Percentiles rank a stretch among this genome's conserved stretches.
These are phyloP conservation scores for Chelonus formosanus DNA, from an alignment of 2,888 invertebrate species.

Conservation along the genomic window DNA sequence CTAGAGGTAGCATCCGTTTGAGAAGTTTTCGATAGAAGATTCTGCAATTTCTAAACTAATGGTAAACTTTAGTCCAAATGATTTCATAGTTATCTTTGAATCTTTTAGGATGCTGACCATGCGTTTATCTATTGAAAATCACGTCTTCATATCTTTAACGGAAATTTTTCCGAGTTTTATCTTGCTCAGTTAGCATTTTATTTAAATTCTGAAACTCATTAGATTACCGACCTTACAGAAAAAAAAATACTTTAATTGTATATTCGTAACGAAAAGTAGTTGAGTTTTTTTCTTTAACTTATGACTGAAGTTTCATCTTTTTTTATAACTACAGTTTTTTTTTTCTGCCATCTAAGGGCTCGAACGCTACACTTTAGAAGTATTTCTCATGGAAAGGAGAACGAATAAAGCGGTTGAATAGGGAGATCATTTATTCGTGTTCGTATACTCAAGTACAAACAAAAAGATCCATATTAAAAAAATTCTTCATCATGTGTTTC, in stretches of 20 bases:
- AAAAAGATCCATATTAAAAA: slow-evolving; percentile 2
- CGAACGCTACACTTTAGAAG: slow-evolving; percentile 19
- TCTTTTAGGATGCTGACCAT: slow-evolving; percentile 25
- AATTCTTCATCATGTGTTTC: background rate
- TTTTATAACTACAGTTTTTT: slow-evolving; percentile 21
- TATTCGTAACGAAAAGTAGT: background rate
- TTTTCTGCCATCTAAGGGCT: slow-evolving; percentile 21
- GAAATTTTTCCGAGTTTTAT: slow-evolving; percentile 23
- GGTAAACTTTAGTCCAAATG: slow-evolving; percentile 18
- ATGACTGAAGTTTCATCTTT: slow-evolving; percentile 20
- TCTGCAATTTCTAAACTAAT: background rate
- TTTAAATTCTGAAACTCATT: slow-evolving; percentile 14
- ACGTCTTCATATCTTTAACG: slow-evolving; percentile 8
- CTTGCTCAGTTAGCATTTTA: slow-evolving; percentile 10
- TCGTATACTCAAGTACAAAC: slow-evolving; percentile 27
- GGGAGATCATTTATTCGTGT: slow-evolving; percentile 33
- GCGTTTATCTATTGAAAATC: slow-evolving; percentile 24
- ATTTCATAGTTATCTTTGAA: slow-evolving; percentile 20
- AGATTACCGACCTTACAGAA: slow-evolving; percentile 14
- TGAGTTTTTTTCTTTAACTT: slow-evolving; percentile 10
- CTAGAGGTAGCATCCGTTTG: slow-evolving; percentile 22
- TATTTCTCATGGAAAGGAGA: slow-evolving; percentile 20
- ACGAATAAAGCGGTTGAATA: slow-evolving; percentile 24
- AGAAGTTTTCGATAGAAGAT: slow-evolving; percentile 4
- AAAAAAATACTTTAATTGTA: background rate